These are phyloP conservation scores for Gymnogyps californianus DNA, from an alignment of 2,113 vertebrate genomes.

Conservation along the genomic window DNA sequence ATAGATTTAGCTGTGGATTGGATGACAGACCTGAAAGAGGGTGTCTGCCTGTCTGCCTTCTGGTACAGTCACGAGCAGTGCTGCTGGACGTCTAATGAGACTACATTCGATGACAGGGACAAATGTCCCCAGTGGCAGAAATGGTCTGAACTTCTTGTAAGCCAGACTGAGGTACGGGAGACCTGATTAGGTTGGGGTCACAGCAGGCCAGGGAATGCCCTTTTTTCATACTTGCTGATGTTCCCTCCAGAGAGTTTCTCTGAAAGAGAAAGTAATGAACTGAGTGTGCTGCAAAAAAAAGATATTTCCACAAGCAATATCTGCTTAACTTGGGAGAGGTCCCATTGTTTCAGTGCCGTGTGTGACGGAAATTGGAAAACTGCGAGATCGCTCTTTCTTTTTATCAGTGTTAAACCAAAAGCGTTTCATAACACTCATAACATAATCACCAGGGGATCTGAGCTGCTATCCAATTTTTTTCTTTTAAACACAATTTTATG, in stretches of 20 bases:
- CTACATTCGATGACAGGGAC: slow-evolving; percentile 94
- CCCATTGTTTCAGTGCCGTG: background rate
- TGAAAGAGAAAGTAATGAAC: background rate
- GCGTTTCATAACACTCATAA: background rate
- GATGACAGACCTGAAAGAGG: slow-evolving; percentile 99
- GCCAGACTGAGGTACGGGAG: slow-evolving; percentile 81
- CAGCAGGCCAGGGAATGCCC: background rate
- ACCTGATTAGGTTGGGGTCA: background rate
- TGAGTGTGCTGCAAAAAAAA: background rate
- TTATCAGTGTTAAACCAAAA: background rate
- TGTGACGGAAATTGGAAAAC: background rate
- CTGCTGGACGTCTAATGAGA: slow-evolving; percentile 97
- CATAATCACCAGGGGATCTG: background rate
- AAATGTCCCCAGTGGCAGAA: slow-evolving; percentile 98
- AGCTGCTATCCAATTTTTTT: background rate
- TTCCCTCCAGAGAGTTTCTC: background rate
- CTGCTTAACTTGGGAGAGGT: background rate
- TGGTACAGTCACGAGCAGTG: slow-evolving; percentile 99
- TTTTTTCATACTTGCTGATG: background rate
- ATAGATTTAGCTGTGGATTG: slow-evolving; percentile 97
- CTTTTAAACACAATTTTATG: background rate
- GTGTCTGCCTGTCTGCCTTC: slow-evolving; percentile 92
- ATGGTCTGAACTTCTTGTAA: slow-evolving; percentile 94
- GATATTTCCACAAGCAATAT: background rate
- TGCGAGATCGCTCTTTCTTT: background rate